Conservation (phyloP, 1,140 invertebrate species). For the Oscheius sp. region DNA sequence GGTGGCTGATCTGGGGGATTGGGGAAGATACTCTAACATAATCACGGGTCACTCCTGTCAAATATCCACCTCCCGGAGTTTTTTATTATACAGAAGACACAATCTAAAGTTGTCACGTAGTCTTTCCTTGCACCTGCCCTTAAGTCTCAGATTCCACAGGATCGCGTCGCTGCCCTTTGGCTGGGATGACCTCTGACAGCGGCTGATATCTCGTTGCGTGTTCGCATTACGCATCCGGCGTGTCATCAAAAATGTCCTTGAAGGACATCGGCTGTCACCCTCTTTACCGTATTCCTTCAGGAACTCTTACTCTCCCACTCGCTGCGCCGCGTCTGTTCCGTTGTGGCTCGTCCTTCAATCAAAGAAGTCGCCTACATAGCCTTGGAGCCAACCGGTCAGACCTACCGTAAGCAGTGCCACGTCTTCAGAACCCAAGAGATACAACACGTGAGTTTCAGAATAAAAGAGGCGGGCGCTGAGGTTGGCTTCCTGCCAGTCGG, state of each 20-base stretch:
- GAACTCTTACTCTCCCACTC: constrained; percentile 18
- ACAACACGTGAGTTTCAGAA: not conserved
- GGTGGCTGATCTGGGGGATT: too few relatives aligned
- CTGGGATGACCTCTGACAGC: not conserved
- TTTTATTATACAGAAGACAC: too few relatives aligned
- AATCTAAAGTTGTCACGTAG: too few relatives aligned
- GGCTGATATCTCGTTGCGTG: not conserved
- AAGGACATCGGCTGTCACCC: not conserved
- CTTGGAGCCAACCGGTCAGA: constrained; percentile 23
- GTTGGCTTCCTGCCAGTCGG: too few relatives aligned
- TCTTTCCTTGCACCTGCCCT: not conserved
- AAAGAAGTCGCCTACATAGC: constrained; percentile 24
- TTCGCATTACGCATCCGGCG: too few relatives aligned
- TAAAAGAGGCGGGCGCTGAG: too few relatives aligned
- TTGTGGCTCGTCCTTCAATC: constrained; percentile 4
- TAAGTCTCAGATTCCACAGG: not conserved
- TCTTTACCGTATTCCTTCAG: constrained; percentile 9
- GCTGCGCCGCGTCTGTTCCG: constrained; percentile 14
- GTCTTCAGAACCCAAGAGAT: constrained; percentile 8
- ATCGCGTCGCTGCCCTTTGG: not conserved
- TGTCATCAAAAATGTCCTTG: not conserved
- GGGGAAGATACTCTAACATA: too few relatives aligned
- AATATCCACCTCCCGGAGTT: too few relatives aligned
- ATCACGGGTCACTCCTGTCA: too few relatives aligned
- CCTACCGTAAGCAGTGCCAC: constrained; percentile 27